Evolutionary conservation across 2,888 invertebrate species (phyloP), one percentile per base, ranked within the genome.

Genomic region (Macaria notata): DNA sequence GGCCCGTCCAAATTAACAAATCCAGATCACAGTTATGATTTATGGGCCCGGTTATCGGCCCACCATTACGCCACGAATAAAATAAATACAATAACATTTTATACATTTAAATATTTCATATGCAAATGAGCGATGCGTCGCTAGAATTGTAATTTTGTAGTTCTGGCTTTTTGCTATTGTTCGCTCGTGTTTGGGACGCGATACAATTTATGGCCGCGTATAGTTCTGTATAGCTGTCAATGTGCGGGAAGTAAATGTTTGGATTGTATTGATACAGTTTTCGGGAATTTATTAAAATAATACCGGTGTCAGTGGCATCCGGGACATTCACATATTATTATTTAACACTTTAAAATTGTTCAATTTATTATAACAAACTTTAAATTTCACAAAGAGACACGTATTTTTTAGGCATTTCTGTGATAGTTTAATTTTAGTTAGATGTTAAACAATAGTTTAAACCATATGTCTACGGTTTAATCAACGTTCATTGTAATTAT

Each of bases 21-120:
- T 83, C 83, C 83, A 82, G 79, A 85, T 84, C 81, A 80, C 76
- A 72, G 76, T 76, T 84, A 86, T 90, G 88, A 89, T 87, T 88
- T 88, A 88, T 83, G 75, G 63, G 71, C 68, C 73, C 77, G 61
- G 77, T 78, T 81, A 84, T 83, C 82, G 72, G 76, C 61, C 65
- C 65, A 64, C 73, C 76, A 76, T 76, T 65, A 58, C 58, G 49
- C 52, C 51, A 41, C 44, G 50, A 60, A 58, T 60, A 61, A 63
- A 67, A 65, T 58, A 58, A 58, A 58, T 58, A 57, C 46, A 55
- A 42, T 57, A 57, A 57, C 57, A 54, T 54, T 46, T 56, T 56
- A 56, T 49, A 54, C 48, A 57, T 57, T 56, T 52, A 53, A 41
- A 53, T 53, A 58, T 58, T 58, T 58, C 54, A 58, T 58, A 66